Base-by-base conservation (phyloP, 2,888 invertebrate genomes). In the Idaea biselata region DNA sequence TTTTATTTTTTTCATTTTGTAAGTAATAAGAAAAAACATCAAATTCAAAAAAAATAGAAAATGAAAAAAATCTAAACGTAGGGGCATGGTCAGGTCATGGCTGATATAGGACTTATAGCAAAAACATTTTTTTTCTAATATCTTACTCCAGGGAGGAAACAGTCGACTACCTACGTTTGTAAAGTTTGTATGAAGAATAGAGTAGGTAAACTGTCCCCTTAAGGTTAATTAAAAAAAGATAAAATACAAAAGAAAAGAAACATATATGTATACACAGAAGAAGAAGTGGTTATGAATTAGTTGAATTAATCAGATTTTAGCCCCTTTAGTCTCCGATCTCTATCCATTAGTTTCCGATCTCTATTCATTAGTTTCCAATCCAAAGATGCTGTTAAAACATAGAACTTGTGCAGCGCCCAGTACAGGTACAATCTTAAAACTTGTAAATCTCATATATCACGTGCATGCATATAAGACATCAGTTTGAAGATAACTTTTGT, bases 211-310 rank as follows among this genome's bases (percentile, higher is more conserved):
- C n/a, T n/a, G n/a, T n/a, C n/a, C n/a, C n/a, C n/a, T n/a, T n/a
- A n/a, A 25, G 7, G 44, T 44, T 44, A 44, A 44, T 8, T 44
- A 44, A 44, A 44, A 14, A 44, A 8, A 8, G 14, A 3, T 14
- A 44, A 44, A 44, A 44, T 44, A 44, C 44, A 44, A 44, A 44
- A 44, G 44, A 44, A 44, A 44, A 44, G 44, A 44, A 44, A 44
- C 33, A 44, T 3, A 44, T n/a, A 25, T 25, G 25, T 44, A 44
- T 44, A 44, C 44, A 44, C 8, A 44, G 44, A 44, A 44, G 44
- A 0, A 44, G 7, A 44, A 11, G 11, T 11, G 44, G 44, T 44
- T 44, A 44, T 11, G 44, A 44, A 44, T 44, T 44, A 44, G 44
- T 44, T 44, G 44, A 44, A 44, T 44, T 44, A 44, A 44, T 44